Evolutionary conservation across 2,113 vertebrate genomes (phyloP).

Genomic region (Seriola rivoliana): DNA sequence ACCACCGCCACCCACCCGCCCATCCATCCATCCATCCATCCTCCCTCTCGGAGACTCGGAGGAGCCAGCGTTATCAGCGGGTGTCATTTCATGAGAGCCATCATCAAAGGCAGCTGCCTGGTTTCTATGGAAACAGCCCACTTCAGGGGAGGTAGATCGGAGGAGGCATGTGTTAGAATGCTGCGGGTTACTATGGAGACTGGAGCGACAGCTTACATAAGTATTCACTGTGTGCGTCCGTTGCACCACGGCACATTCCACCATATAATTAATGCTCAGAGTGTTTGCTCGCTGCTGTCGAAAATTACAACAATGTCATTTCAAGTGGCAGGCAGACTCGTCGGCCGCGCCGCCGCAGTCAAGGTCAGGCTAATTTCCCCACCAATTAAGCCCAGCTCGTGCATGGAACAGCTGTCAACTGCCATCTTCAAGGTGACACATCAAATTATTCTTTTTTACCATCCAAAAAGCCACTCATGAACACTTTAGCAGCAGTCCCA

Average conservation of each 20-base stretch:
- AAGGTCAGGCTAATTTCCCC: constrained; percentile 82
- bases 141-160: constrained; percentile 74
- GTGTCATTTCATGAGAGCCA: constrained; percentile 78
- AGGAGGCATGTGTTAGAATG: constrained; percentile 77
- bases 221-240: constrained; percentile 78
- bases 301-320: constrained; percentile 82
- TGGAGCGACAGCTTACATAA: constrained; percentile 84
- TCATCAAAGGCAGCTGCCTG: constrained; percentile 80
- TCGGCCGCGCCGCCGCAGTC: constrained; percentile 63
- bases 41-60: constrained; percentile 49
- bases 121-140: constrained; percentile 86
- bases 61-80: constrained; percentile 69
- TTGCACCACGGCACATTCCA: constrained; percentile 71
- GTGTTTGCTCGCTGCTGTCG: constrained; percentile 76
- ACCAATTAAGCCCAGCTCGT: constrained; percentile 81
- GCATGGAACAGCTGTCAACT: constrained; percentile 81
- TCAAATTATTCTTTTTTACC: constrained; percentile 66
- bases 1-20: constrained; percentile 4
- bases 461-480: constrained; percentile 48
- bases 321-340: constrained; percentile 71
- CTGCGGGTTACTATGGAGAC: constrained; percentile 83
- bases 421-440: constrained; percentile 83
- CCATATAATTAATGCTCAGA: constrained; percentile 82
- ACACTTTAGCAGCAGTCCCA: constrained; percentile 38
- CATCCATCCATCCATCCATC: constrained; percentile 23